Percentiles rank a stretch among this genome's conserved stretches.
These are phyloP conservation scores for Dendropsophus ebraccatus DNA, from an alignment of 2,113 vertebrate genomes.

Conservation along the genomic window DNA sequence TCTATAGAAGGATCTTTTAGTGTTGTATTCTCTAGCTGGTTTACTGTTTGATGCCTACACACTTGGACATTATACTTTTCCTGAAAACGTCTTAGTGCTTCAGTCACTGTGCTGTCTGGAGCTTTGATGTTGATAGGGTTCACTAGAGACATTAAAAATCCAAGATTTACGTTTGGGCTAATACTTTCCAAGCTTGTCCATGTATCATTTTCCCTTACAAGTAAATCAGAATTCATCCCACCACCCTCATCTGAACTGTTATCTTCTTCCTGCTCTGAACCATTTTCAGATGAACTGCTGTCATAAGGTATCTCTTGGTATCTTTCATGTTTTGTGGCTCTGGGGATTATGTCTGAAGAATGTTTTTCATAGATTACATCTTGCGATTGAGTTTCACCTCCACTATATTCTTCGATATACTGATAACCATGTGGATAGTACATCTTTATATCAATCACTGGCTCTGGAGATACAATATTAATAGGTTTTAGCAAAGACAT, in stretches of 20 bases:
- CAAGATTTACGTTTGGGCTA: neutral
- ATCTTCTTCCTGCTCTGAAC: neutral
- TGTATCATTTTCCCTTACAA: neutral
- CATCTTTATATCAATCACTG: neutral
- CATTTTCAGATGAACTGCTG: slow-evolving; percentile 15
- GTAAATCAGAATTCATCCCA: neutral
- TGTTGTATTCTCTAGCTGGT: neutral
- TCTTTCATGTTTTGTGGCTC: neutral
- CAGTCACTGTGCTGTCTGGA: slow-evolving; percentile 10
- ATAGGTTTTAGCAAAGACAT: neutral
- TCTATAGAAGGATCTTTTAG: neutral
- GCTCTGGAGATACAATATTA: neutral
- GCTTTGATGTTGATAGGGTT: neutral
- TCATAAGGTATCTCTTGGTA: neutral
- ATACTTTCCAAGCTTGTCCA: neutral
- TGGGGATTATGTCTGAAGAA: neutral
- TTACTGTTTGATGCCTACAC: neutral
- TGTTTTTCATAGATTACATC: neutral
- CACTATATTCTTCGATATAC: neutral
- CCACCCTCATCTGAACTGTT: neutral
- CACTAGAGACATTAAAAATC: neutral
- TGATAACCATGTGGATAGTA: neutral
- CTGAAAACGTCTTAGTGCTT: neutral
- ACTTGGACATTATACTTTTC: neutral
- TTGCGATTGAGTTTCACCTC: neutral